A percentile compares a stretch with the other conserved stretches of the same genome.
phyloP scores from a whole-genome alignment of 2,113 vertebrate species.

The Dicaeum eximium region DNA sequence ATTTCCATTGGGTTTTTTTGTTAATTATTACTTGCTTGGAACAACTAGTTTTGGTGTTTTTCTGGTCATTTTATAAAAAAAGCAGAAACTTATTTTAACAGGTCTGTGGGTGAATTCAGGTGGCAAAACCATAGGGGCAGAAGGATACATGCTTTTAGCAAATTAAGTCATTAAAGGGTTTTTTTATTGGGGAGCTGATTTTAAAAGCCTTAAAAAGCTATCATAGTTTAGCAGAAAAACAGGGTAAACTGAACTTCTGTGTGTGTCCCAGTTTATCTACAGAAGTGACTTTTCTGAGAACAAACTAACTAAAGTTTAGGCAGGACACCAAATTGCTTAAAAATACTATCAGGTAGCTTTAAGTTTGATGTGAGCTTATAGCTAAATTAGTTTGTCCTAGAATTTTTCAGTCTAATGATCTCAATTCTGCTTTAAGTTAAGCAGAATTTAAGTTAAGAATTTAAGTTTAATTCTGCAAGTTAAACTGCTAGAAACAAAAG shows the following conservation, averaged over 20 bases:
- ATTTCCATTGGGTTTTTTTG: neutral
- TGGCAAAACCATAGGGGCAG: neutral
- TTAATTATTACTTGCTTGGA: neutral
- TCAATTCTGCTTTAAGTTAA: neutral
- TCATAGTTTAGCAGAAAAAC: neutral
- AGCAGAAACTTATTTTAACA: neutral
- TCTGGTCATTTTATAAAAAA: neutral
- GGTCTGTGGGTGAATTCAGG: neutral
- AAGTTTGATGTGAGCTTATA: neutral
- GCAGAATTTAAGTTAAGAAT: too few relatives aligned
- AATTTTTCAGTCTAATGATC: neutral
- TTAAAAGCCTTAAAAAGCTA: neutral
- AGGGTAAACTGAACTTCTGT: neutral
- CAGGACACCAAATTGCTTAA: neutral
- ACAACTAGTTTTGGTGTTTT: neutral
- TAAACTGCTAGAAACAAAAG: neutral
- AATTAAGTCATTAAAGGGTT: neutral
- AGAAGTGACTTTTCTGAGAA: neutral
- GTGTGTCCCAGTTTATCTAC: neutral
- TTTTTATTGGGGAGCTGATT: neutral
- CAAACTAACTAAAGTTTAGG: neutral
- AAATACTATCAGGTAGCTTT: neutral
- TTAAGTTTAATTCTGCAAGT: too few relatives aligned
- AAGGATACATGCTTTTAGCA: neutral
- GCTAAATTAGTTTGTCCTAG: neutral